Base-by-base conservation (phyloP, 2,888 invertebrate species). In the Sceliomorpha sp. region DNA sequence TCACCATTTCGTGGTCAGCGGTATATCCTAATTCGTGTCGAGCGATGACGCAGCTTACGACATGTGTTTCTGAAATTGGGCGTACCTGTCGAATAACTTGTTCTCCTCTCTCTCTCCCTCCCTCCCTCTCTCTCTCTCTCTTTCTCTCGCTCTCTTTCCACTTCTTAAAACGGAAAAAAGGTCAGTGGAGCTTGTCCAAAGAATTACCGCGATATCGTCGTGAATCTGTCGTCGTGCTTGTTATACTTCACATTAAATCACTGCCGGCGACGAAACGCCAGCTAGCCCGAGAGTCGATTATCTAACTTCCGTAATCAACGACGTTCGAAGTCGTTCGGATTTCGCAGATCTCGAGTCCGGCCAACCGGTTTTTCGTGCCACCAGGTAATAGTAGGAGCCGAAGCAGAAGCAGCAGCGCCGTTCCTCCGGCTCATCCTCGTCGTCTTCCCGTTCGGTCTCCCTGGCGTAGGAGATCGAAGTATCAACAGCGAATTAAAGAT, bases 401-500 rank as follows among this genome's bases (percentile, higher is more conserved):
- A n/a, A n/a, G n/a, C n/a, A n/a, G n/a, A n/a, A n/a, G n/a, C n/a
- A n/a, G n/a, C n/a, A 40, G 32, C 12, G 64, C 56, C 60, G 70
- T 70, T 70, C 66, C 64, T 56, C 66, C 17, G 66, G 29, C 42
- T 62, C 26, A 15, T 51, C 51, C 14, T 51, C 64, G 63, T 59
- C 55, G 60, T 56, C 60, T 48, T 59, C 39, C n/a, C n/a, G n/a
- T n/a, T n/a, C n/a, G n/a, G 39, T 27, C 24, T 12, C 48, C 24
- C 44, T 14, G 44, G 55, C 37, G 60, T 44, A 37, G 69, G 69
- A 75, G 75, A 77, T 74, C 76, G 72, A 75, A 72, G 76, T 74
- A 77, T 76, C 76, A 79, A 75, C 76, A n/a, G 75, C 75, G 76
- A 77, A 77, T 77, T 76, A 74, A 77, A 78, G 73, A 73, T 76